phyloP scores from a whole-genome alignment of 1,140 invertebrate genomes.

The Himalopsyche phryganea region DNA sequence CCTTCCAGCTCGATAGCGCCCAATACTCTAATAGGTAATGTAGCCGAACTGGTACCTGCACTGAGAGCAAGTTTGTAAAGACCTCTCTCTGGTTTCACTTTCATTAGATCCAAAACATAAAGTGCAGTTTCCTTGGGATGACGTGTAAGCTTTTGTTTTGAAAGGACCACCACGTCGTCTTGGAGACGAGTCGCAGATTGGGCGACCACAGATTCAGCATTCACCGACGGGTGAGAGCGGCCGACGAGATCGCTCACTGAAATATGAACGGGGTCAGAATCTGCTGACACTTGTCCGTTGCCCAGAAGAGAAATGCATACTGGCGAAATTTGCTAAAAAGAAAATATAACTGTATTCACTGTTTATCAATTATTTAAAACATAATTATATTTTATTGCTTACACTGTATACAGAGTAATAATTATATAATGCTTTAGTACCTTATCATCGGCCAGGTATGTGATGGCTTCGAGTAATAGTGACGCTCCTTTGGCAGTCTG shows the following conservation, averaged over 20 bases:
- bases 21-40: slow-evolving; percentile 69
- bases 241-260: slow-evolving; percentile 85
- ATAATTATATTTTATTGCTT: too few species aligned
- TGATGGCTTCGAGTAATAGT: slow-evolving; percentile 75
- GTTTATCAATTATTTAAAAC: slow-evolving; percentile 3
- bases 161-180: slow-evolving; percentile 74
- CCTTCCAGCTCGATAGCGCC: slow-evolving; percentile 70
- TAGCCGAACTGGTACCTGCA: slow-evolving; percentile 64
- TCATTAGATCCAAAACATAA: slow-evolving; percentile 76
- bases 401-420: too few species aligned
- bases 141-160: slow-evolving; percentile 54
- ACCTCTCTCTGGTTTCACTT: slow-evolving; percentile 75
- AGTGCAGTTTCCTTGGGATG: slow-evolving; percentile 59
- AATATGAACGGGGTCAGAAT: slow-evolving; percentile 70
- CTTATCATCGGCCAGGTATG: slow-evolving; percentile 56
- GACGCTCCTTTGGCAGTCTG: slow-evolving; percentile 79
- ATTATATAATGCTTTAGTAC: slow-evolving; percentile 34
- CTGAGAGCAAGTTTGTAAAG: slow-evolving; percentile 78
- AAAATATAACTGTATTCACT: background rate
- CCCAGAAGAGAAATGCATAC: slow-evolving; percentile 75
- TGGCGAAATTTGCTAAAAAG: slow-evolving; percentile 47
- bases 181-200: slow-evolving; percentile 70
- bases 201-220: slow-evolving; percentile 65
- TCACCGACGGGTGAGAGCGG: slow-evolving; percentile 57
- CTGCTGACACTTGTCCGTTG: slow-evolving; percentile 66